Evolutionary conservation across 2,888 invertebrate genomes (phyloP).

Genomic region (Carabus problematicus): DNA sequence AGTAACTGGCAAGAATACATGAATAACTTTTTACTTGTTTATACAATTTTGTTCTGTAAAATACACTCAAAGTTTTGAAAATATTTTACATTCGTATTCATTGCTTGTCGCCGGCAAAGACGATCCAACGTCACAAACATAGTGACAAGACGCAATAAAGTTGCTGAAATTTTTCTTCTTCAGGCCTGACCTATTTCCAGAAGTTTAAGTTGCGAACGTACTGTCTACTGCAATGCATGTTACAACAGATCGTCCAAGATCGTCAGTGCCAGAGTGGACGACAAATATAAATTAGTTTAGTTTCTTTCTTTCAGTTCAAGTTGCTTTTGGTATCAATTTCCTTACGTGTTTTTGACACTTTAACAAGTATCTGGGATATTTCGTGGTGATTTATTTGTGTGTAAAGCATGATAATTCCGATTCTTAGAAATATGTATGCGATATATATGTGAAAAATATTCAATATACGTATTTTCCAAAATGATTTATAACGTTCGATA

Average conservation of each 20-base stretch:
- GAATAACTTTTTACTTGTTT: no score
- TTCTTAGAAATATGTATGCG: no score
- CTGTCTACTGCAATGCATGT: conserved; percentile 13
- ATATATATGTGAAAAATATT: no score
- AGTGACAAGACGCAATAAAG: no score
- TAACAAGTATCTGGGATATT: background rate
- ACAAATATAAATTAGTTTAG: background rate
- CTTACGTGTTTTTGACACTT: background rate
- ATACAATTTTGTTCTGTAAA: no score
- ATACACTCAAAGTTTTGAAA: background rate
- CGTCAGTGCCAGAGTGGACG: background rate
- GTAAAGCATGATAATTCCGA: no score
- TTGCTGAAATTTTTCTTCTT: conserved; percentile 5
- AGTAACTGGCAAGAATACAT: no score
- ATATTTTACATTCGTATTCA: conserved; percentile 23
- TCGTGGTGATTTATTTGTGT: no score
- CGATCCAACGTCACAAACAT: background rate
- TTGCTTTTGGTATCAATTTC: background rate
- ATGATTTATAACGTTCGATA: no score
- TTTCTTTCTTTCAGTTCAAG: background rate
- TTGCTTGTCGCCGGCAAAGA: background rate
- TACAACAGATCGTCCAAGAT: conserved; percentile 2
- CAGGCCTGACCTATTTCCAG: conserved; percentile 36
- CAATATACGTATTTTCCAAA: no score
- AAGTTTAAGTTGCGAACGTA: conserved; percentile 26